These are phyloP conservation scores for Petrolisthes manimaculis DNA, from an alignment of 2,888 invertebrate genomes.

Conservation along the genomic window DNA sequence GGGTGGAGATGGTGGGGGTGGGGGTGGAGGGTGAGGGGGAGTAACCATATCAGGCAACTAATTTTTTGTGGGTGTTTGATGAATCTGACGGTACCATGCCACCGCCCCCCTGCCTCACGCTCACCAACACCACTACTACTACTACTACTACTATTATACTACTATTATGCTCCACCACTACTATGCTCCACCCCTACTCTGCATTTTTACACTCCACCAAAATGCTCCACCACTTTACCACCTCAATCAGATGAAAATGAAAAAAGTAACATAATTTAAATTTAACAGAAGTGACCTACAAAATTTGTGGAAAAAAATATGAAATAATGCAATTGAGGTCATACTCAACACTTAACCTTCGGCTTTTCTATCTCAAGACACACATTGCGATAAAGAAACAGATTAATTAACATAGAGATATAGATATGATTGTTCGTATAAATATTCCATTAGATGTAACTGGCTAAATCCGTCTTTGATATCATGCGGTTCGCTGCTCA, in stretches of 20 bases:
- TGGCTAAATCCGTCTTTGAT: no score
- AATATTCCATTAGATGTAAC: no score
- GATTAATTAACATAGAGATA: no score
- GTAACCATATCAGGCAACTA: neutral
- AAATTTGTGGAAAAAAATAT: no score
- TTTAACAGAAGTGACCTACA: no score
- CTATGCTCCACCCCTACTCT: neutral
- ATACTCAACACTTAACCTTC: no score
- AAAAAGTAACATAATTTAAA: no score
- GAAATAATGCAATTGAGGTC: no score
- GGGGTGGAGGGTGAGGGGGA: neutral
- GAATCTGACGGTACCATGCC: slow-evolving; percentile 16
- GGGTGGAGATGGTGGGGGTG: neutral
- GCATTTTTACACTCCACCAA: neutral
- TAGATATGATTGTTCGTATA: no score
- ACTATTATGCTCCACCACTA: neutral
- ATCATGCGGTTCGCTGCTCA: no score
- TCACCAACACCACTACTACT: neutral
- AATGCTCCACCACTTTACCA: neutral
- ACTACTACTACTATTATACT: neutral
- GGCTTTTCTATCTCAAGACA: no score
- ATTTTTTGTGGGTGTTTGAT: slow-evolving; percentile 6
- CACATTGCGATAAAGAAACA: no score
- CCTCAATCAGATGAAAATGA: neutral
- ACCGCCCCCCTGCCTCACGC: neutral